These are phyloP conservation scores for Drosophila rellima DNA, from an alignment of 2,888 invertebrate species.

Conservation along the genomic window DNA sequence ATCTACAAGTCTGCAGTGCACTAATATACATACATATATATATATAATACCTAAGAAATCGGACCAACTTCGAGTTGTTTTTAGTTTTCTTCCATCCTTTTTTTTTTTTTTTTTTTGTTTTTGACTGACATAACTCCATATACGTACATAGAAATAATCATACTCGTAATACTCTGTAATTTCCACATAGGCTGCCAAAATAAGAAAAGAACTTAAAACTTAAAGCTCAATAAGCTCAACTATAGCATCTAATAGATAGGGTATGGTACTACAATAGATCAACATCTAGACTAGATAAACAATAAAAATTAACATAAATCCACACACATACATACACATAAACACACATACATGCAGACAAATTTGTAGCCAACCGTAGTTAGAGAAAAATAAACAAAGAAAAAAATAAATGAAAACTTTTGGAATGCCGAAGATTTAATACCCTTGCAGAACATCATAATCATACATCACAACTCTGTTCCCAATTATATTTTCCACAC, in stretches of 20 bases:
- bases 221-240: constrained; percentile 30
- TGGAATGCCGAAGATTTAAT: constrained; percentile 9
- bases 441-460: constrained; percentile 17
- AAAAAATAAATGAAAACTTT: constrained; percentile 4
- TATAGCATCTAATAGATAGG: constrained; percentile 32
- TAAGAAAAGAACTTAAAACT: constrained; percentile 2
- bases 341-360: constrained; percentile 7
- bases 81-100: neutral
- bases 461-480: neutral
- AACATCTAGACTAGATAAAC: constrained; percentile 38
- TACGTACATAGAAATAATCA: constrained; percentile 13
- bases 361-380: constrained; percentile 27
- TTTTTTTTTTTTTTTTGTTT: constrained; percentile 1
- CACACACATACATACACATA: constrained; percentile 3
- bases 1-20: constrained; percentile 32
- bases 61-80: constrained; percentile 48
- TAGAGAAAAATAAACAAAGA: constrained; percentile 14
- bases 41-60: constrained; percentile 40
- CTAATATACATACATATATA: constrained; percentile 8
- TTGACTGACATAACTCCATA: constrained; percentile 33
- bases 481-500: neutral
- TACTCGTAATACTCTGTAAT: constrained; percentile 33
- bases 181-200: constrained; percentile 32
- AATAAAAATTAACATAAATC: constrained; percentile 12
- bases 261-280: constrained; percentile 41